These are phyloP conservation scores for Lasioglossum pauxillum DNA, from an alignment of 2,888 invertebrate genomes.

Conservation along the genomic window DNA sequence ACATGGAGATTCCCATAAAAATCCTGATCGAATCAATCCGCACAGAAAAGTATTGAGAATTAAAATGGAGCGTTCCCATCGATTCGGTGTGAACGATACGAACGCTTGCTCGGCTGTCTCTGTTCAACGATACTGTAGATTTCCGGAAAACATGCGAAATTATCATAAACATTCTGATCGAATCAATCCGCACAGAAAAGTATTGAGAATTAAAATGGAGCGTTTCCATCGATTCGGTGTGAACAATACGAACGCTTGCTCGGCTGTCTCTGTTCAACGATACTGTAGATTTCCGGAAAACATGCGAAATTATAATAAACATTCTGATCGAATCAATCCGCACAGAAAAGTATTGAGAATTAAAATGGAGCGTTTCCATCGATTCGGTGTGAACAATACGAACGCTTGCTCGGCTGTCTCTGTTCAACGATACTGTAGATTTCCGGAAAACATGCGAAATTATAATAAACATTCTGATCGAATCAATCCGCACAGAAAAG, in stretches of 20 bases:
- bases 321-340: too few species aligned
- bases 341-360: too few species aligned
- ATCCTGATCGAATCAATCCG: too few species aligned
- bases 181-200: too few species aligned
- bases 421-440: background rate
- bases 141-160: background rate
- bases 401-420: slow-evolving; percentile 39
- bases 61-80: slow-evolving; percentile 5
- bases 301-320: background rate
- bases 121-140: background rate
- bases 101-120: slow-evolving; percentile 39
- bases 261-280: slow-evolving; percentile 13
- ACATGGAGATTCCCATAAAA: background rate
- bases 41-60: too few species aligned
- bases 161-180: too few species aligned
- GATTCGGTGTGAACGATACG: slow-evolving; percentile 54
- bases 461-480: too few species aligned
- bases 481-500: too few species aligned
- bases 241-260: slow-evolving; percentile 52
- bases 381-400: slow-evolving; percentile 53
- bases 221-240: slow-evolving; percentile 34
- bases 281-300: background rate
- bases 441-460: background rate
- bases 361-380: slow-evolving; percentile 5
- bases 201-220: background rate